These are phyloP conservation scores for Tenthredo notha DNA, from an alignment of 2,888 invertebrate species.

Conservation along the genomic window DNA sequence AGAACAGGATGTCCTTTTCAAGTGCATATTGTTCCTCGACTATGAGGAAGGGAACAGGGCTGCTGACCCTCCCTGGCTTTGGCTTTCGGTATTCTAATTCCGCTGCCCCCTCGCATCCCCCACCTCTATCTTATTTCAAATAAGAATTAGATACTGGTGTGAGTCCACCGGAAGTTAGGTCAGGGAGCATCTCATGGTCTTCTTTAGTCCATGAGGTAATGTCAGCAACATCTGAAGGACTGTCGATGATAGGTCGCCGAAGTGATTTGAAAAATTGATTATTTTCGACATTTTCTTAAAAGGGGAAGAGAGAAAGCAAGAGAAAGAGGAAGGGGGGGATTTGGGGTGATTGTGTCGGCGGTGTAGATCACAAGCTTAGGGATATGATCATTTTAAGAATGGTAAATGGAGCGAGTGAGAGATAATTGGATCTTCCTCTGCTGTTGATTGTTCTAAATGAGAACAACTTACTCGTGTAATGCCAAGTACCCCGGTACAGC, in stretches of 20 bases:
- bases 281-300: background rate
- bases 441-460: conserved; percentile 77
- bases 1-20: conserved; percentile 50
- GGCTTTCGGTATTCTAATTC: background rate
- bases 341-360: background rate
- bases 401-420: conserved; percentile 26
- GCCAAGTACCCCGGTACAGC: conserved; percentile 65
- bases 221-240: background rate
- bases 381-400: conserved; percentile 5
- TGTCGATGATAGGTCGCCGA: background rate
- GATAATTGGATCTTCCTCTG: conserved; percentile 76
- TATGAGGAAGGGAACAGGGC: conserved; percentile 12
- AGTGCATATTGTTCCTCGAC: conserved; percentile 28
- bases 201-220: background rate
- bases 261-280: background rate
- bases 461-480: conserved; percentile 69
- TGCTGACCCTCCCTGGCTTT: conserved; percentile 35
- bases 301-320: background rate
- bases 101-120: background rate
- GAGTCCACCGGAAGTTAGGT: conserved; percentile 1
- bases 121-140: background rate
- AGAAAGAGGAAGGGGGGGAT: no score
- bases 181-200: background rate
- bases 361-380: conserved; percentile 21
- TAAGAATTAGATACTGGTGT: background rate